A percentile compares a stretch with the other conserved stretches of the same genome.
Evolutionary conservation across 2,888 invertebrate genomes (phyloP).

Genomic region (Ferdinandea cuprea): DNA sequence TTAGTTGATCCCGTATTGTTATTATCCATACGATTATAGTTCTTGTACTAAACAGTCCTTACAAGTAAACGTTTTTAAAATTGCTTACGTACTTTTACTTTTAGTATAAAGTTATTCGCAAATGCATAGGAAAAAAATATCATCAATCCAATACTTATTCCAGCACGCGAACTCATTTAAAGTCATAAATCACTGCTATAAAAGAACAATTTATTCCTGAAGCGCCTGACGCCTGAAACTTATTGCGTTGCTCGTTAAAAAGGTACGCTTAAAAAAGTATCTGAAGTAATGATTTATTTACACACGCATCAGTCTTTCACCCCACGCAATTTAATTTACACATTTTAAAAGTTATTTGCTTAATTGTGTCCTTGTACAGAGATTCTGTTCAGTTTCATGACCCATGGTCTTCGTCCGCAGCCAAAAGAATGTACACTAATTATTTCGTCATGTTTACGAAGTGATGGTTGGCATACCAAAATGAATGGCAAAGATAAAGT

Average conservation of each 20-base stretch:
- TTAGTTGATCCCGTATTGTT: no score
- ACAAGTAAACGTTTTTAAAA: no score
- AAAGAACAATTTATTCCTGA: neutral
- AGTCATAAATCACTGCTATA: neutral
- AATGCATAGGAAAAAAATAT: no score
- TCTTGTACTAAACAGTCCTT: no score
- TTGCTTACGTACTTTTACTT: no score
- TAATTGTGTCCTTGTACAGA: neutral
- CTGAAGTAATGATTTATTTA: conserved; percentile 4
- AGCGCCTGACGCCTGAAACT: neutral
- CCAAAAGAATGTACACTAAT: neutral
- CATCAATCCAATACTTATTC: neutral
- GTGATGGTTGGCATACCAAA: neutral
- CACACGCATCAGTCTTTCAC: conserved; percentile 1
- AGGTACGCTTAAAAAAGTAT: neutral
- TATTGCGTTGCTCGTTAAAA: conserved; percentile 9
- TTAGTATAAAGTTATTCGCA: no score
- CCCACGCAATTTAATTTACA: conserved; percentile 12
- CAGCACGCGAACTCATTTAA: neutral
- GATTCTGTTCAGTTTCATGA: neutral
- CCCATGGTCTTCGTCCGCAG: neutral
- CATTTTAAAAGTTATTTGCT: neutral
- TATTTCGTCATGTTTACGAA: neutral
- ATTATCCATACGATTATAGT: no score
- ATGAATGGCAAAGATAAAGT: neutral